phyloP scores from a whole-genome alignment of 2,888 invertebrate genomes.

The Aporophyla nigra region DNA sequence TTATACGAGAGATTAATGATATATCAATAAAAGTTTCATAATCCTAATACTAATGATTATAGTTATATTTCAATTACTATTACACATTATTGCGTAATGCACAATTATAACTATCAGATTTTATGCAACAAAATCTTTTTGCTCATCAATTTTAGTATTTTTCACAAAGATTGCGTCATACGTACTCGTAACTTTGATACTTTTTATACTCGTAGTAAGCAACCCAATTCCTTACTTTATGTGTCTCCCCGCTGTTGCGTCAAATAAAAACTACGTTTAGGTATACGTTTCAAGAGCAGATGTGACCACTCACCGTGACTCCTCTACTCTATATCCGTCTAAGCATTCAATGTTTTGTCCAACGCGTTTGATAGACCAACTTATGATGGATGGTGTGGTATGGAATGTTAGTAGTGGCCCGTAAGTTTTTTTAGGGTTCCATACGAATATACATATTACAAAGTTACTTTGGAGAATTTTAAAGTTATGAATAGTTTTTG shows the following conservation, averaged over 20 bases:
- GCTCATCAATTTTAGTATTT: constrained; percentile 41
- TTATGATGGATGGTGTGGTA: constrained; percentile 49
- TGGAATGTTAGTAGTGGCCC: constrained; percentile 55
- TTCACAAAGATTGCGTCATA: constrained; percentile 45
- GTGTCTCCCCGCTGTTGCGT: constrained; percentile 72
- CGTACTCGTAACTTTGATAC: constrained; percentile 45
- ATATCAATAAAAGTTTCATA: background rate
- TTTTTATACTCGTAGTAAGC: constrained; percentile 17
- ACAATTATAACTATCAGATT: background rate
- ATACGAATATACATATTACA: constrained; percentile 61
- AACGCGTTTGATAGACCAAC: constrained; percentile 47
- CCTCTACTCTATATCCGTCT: constrained; percentile 34
- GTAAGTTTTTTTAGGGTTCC: constrained; percentile 58
- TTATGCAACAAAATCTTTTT: constrained; percentile 15
- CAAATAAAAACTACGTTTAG: constrained; percentile 72
- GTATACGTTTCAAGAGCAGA: constrained; percentile 72
- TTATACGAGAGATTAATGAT: constrained; percentile 34
- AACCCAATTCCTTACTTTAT: constrained; percentile 71
- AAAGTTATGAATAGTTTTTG: constrained; percentile 54
- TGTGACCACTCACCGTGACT: constrained; percentile 61
- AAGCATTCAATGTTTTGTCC: constrained; percentile 33
- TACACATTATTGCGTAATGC: background rate
- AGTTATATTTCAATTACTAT: background rate
- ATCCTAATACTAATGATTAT: background rate
- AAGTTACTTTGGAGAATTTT: constrained; percentile 50